Evolutionary conservation across 1,140 invertebrate genomes (phyloP), one percentile per base, ranked within the genome.

Genomic region (Drosophila busckii): DNA sequence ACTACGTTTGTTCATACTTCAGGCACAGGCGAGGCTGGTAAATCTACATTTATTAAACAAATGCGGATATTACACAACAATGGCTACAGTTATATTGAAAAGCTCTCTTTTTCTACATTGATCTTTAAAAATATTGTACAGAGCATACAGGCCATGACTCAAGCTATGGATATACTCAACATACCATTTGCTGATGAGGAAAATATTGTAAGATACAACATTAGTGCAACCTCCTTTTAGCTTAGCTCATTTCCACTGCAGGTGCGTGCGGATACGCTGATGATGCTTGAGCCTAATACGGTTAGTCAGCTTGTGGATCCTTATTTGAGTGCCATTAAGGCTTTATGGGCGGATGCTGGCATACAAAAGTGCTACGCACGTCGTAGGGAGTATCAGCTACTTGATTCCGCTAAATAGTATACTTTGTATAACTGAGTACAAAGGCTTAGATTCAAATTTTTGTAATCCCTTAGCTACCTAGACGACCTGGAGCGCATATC

Each of bases 51-150:
- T 89, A 99, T 99, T 89, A 99, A 99, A 92, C 98, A 99, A 92
- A 99, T 99, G 98, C 93, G 97, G 90, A 99, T 99, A 90, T 99
- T 99, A 89, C 97, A 99, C 90, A 97, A 97, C 40, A 93, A 96
- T 56, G 98, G 98, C 67, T 99, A 99, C 89, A 97, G 97, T 71
- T 96, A 99, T 89, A 97, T 99, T 87, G 98, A 99, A 89, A 99
- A 98, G 89, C 92, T 95, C 68, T 94, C 95, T 40, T 99, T 97
- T 89, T 98, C 98, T 86, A 98, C 98, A 90, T 92, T 99, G 80
- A 97, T 99, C 23, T 99, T 97, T 89, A 98, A 99, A 91, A 99
- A 99, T 90, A 99, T 99, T 88, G 99, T 99, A 90, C 98, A 99
- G 97, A 97, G 98, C 54, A 99, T 99, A 96, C 97, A 99, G 89